Evolutionary conservation across 64 coral and sea anemone genomes (phyloP).

Genomic region (Pachyseris speciosa): DNA sequence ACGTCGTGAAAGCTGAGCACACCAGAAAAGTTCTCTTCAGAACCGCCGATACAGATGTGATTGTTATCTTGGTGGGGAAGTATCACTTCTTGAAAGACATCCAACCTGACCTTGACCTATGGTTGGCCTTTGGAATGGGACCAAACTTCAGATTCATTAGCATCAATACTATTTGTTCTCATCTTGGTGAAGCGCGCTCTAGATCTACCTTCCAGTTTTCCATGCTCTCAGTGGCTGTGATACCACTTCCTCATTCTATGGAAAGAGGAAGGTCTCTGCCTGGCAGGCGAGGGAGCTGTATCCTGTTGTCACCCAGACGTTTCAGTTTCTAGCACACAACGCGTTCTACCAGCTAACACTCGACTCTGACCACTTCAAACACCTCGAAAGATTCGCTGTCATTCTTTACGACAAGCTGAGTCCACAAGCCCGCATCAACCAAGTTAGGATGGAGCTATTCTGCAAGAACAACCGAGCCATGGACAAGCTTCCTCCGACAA

Average conservation of each 20-base stretch:
- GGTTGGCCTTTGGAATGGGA: slow-evolving; percentile 58
- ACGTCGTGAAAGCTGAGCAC: not conserved
- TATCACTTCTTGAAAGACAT: not conserved
- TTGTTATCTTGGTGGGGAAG: slow-evolving; percentile 51
- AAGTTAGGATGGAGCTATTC: too few relatives aligned
- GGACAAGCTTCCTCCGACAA: too few relatives aligned
- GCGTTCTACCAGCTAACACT: too few relatives aligned
- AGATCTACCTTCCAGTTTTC: slow-evolving; percentile 29
- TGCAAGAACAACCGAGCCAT: too few relatives aligned
- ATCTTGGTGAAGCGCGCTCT: slow-evolving; percentile 25
- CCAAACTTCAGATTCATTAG: slow-evolving; percentile 14
- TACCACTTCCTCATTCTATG: slow-evolving; percentile 27
- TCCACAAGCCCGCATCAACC: too few relatives aligned
- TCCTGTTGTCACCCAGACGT: not conserved
- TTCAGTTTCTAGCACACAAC: too few relatives aligned
- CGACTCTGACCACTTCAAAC: too few relatives aligned
- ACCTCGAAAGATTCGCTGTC: too few relatives aligned
- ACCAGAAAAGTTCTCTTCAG: slow-evolving; percentile 4
- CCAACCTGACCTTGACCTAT: slow-evolving; percentile 6
- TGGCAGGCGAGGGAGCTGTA: slow-evolving; percentile 40
- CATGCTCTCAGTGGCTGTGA: slow-evolving; percentile 37
- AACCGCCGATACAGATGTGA: slow-evolving; percentile 57
- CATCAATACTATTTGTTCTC: slow-evolving; percentile 33
- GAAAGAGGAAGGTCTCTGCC: slow-evolving; percentile 24
- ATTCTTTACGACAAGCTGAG: too few relatives aligned